Conservation (phyloP, 2,888 invertebrate species). For the Parochlus steinenii region DNA sequence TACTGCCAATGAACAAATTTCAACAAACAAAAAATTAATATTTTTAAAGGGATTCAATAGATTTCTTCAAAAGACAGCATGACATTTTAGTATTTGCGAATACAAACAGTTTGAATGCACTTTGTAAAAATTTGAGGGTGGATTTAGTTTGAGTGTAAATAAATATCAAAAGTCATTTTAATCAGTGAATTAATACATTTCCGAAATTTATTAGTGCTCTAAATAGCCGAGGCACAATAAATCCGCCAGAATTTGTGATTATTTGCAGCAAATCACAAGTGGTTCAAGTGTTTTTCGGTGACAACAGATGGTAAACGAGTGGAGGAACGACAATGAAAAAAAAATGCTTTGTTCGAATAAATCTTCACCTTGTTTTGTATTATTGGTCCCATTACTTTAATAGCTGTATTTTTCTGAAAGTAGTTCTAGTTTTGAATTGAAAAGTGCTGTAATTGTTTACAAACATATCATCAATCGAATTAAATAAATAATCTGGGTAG, state of each 20-base stretch:
- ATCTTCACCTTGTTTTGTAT: slow-evolving; percentile 8
- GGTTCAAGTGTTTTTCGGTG: slow-evolving; percentile 12
- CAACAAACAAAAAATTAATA: no score
- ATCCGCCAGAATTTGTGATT: no score
- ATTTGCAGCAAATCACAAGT: slow-evolving; percentile 5
- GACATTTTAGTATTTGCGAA: slow-evolving; percentile 6
- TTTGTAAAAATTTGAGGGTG: slow-evolving; percentile 8
- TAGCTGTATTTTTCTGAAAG: not conserved
- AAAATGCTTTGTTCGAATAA: slow-evolving; percentile 4
- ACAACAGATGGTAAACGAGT: slow-evolving; percentile 11
- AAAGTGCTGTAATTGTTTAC: slow-evolving; percentile 9
- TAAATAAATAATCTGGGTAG: slow-evolving; percentile 5
- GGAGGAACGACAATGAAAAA: slow-evolving; percentile 5
- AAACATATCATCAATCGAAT: slow-evolving; percentile 5
- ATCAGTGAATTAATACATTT: slow-evolving; percentile 9
- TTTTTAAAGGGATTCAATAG: no score
- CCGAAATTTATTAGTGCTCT: slow-evolving; percentile 4
- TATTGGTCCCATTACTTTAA: not conserved
- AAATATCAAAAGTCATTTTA: slow-evolving; percentile 6
- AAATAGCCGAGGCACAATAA: no score
- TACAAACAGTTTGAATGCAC: not conserved
- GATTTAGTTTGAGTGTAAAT: not conserved
- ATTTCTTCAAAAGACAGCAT: slow-evolving; percentile 11
- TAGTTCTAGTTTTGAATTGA: slow-evolving; percentile 4
- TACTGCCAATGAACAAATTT: no score